Conservation (phyloP, 2,888 invertebrate genomes). For the Drosophila differens region DNA sequence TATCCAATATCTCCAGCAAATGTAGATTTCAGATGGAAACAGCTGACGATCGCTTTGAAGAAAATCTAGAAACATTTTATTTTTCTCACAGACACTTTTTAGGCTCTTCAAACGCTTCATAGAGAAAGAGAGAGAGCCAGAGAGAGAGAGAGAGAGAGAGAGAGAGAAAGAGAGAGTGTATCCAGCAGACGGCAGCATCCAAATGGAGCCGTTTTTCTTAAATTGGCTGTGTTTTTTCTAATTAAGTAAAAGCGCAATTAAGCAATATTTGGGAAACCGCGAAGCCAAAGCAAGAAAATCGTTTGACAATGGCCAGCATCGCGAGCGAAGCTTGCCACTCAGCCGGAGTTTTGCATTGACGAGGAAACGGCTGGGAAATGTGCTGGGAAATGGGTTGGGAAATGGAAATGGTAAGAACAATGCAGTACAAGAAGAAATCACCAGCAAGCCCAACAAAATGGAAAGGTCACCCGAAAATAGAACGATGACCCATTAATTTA, state of each 20-base stretch:
- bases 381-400: background rate
- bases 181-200: background rate
- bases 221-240: conserved; percentile 13
- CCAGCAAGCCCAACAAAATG: background rate
- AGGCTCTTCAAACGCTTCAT: background rate
- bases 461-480: background rate
- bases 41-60: background rate
- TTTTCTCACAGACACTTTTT: background rate
- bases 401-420: background rate
- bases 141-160: background rate
- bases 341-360: background rate
- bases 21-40: background rate
- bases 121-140: background rate
- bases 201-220: background rate
- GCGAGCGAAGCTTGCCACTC: background rate
- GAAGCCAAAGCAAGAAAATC: conserved; percentile 41
- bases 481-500: background rate
- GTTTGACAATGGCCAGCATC: conserved; percentile 32
- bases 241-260: conserved; percentile 48
- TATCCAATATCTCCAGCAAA: background rate
- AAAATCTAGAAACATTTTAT: background rate
- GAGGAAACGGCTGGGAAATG: background rate
- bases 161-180: background rate
- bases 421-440: background rate
- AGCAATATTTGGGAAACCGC: conserved; percentile 27